These are phyloP conservation scores for Arion vulgaris DNA, from an alignment of 1,140 invertebrate species.

Conservation along the genomic window DNA sequence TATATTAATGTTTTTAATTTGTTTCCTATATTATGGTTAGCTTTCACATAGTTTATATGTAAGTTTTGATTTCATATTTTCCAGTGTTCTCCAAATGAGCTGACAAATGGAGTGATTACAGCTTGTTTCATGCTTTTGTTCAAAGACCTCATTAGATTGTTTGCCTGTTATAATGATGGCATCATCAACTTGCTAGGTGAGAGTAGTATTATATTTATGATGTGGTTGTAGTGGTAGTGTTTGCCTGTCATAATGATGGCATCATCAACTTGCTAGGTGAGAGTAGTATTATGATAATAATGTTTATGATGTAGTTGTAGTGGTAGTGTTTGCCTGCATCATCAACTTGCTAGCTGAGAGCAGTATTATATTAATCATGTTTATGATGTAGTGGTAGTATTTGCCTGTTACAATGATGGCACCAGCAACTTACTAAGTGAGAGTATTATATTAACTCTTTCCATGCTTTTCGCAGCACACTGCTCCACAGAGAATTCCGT, in stretches of 20 bases:
- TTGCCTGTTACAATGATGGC: slow-evolving; percentile 99
- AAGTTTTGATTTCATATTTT: slow-evolving; percentile 16
- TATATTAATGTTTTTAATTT: too few species aligned
- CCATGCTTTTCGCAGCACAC: too few species aligned
- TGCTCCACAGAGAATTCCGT: too few species aligned
- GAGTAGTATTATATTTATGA: slow-evolving; percentile 9
- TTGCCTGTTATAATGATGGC: slow-evolving; percentile 99
- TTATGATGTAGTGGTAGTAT: too few species aligned
- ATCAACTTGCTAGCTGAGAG: slow-evolving; percentile 93
- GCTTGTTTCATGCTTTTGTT: slow-evolving; percentile 99
- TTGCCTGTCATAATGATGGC: slow-evolving; percentile 99
- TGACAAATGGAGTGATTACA: slow-evolving; percentile 98
- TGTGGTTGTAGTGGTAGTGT: slow-evolving; percentile 80
- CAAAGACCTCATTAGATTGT: slow-evolving; percentile 97
- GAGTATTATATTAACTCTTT: too few species aligned
- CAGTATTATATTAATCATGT: background rate
- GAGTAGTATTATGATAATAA: slow-evolving; percentile 8
- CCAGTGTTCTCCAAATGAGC: slow-evolving; percentile 92
- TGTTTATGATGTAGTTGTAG: background rate
- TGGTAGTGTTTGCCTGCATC: slow-evolving; percentile 95
- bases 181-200: slow-evolving; percentile 97
- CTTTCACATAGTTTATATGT: too few species aligned
- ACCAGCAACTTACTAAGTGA: slow-evolving; percentile 96
- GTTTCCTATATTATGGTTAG: too few species aligned
- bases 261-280: slow-evolving; percentile 97